Base-by-base conservation (phyloP, 92 coral and sea anemone genomes). In the Pocillopora grandis region DNA sequence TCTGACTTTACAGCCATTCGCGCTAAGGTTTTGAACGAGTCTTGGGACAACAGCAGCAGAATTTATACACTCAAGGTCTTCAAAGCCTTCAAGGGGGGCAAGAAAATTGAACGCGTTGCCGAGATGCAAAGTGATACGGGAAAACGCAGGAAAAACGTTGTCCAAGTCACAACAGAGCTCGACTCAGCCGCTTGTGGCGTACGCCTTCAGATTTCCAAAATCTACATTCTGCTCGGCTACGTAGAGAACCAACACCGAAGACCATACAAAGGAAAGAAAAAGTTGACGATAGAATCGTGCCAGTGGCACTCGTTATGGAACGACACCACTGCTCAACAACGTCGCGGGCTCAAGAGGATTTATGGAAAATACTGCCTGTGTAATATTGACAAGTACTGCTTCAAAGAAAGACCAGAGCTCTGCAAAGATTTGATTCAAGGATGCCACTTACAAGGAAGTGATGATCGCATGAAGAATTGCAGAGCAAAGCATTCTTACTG, bases 191-290 rank as follows among this genome's bases (percentile, higher is more conserved):
- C 89, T 5, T 92, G 95, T 21, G 88, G 90, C 15, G 79, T 91
- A 21, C 52, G 76, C 19, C 80, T 92, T 23, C 80, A 77, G 68
- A 83, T 37, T 14, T 78, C 82, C 2, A 69, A 81, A 66, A 56
- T 87, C 19, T 92, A 92, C 66, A 86, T 92, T 48, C 75, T 92
- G 16, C 89, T 90, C 74, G 95, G 95, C 17, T 79, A 92, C 63
- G 76, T 89, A 12, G 76, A 71, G 68, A 79, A 3, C 52, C 52
- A 42, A 42, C 52, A 42, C 8, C 52, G 52, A 42, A 42, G 52
- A 42, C 52, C 52, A 42, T 42, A 3, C 52, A 42, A 42, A 42
- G 5, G 4, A 42, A 42, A 89, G 57, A 83, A 79, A 37, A 85
- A 64, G 57, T 87, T 92, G 20, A 74, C 59, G 61, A 58, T 86